Evolutionary conservation across 92 coral and sea anemone species (phyloP), one percentile per base, ranked within the genome.

Genomic region (Pocillopora grandis): DNA sequence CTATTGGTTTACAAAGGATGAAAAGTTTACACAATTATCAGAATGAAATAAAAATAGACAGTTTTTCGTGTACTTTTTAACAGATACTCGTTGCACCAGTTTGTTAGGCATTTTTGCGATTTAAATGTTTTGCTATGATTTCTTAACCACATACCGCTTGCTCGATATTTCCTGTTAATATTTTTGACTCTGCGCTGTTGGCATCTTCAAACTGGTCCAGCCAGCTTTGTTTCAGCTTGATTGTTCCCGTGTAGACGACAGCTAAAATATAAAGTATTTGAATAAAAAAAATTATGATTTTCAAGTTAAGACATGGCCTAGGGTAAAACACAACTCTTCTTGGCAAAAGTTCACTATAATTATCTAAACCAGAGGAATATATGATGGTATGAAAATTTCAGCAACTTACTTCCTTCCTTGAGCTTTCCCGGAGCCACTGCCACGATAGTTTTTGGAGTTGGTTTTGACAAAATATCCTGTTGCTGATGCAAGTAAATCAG

Each of bases 151-250:
- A 90, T 37, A 97, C 99, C 94, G 99, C 98, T 83, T 95, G 93
- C 70, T 94, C 99, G 49, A 97, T 82, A 63, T 97, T 97, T 37
- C 99, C 99, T 5, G 99, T 88, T 55, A 97, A 77, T 52, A 97
- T 97, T 87, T 92, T 90, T 12, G 88, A 94, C 79, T 92, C 91
- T 4, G 99, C 95, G 61, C 95, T 94, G 10, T 80, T 87, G 10
- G 72, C 71, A 23, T 88, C 87, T 20, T 74, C 81, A 67, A 94
- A 83, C 71, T 86, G 92, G 80, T 94, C 99, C 59, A 91, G 76
- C 99, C 99, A 97, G 83, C 94, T 97, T 74, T 97, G 99, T 68
- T 88, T 94, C 55, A 92, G 88, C 77, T 94, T 94, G 16, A 96
- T 66, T 18, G 93, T 80, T 19, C 99, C 99, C 9, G 89, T 86